Evolutionary conservation across 2,113 vertebrate species (phyloP).

Genomic region (Tetrao urogallus): DNA sequence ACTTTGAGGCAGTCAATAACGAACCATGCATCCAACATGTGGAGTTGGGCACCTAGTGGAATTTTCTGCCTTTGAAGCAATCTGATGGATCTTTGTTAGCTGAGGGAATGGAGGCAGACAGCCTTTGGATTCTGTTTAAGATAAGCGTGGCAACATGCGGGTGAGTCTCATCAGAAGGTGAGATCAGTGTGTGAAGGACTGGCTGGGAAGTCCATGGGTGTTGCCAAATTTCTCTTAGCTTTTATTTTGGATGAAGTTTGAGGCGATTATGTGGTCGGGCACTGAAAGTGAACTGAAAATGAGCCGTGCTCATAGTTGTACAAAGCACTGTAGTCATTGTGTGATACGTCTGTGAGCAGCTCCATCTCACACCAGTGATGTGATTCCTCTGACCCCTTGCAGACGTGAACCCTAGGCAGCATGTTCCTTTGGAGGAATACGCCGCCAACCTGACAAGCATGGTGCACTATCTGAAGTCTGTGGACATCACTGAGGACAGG

Average conservation of each 20-base stretch:
- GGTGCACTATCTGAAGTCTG: conserved; percentile 78
- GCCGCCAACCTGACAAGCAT: conserved; percentile 84
- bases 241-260: background rate
- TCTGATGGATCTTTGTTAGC: background rate
- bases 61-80: background rate
- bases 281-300: too few species aligned
- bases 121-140: background rate
- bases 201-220: rapidly evolving
- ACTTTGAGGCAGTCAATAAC: background rate
- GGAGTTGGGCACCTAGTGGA: background rate
- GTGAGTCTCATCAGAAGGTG: background rate
- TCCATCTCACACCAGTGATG: background rate
- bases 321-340: rapidly evolving
- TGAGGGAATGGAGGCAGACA: background rate
- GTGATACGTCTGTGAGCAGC: background rate
- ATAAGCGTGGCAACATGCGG: background rate
- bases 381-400: background rate
- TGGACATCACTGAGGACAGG: conserved; percentile 76
- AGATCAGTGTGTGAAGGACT: background rate
- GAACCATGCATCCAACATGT: rapidly evolving
- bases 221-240: background rate
- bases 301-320: background rate
- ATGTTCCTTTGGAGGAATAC: conserved; percentile 90
- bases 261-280: background rate
- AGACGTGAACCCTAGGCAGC: conserved; percentile 92